A percentile compares a stretch with the other conserved stretches of the same genome.
Conservation (phyloP, 1,140 invertebrate species). For the Microplitis demolitor region DNA sequence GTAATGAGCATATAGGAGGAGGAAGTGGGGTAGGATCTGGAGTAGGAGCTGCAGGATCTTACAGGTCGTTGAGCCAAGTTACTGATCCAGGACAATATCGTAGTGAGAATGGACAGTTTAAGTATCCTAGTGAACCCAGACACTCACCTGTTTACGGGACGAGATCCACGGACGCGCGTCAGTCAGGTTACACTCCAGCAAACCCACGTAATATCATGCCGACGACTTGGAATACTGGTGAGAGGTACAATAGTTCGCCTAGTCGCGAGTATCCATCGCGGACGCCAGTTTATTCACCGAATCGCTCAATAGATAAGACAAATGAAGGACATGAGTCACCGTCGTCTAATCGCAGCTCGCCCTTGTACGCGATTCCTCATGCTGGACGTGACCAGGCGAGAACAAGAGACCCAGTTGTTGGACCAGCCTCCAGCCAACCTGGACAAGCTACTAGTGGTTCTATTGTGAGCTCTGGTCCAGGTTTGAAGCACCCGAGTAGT, state of each 20-base stretch:
- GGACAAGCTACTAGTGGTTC: too few relatives aligned
- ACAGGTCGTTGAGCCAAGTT: conserved; percentile 34
- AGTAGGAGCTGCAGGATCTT: not conserved
- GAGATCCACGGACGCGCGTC: conserved; percentile 23
- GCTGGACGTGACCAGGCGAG: conserved; percentile 19
- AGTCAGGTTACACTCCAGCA: conserved; percentile 39
- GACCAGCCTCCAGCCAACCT: too few relatives aligned
- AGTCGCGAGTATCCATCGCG: conserved; percentile 39
- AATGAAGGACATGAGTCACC: conserved; percentile 39
- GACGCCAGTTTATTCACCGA: conserved; percentile 47
- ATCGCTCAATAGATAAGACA: conserved; percentile 43
- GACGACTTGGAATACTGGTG: conserved; percentile 35
- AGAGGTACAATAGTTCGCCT: conserved; percentile 43
- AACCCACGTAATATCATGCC: conserved; percentile 39
- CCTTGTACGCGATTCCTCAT: conserved; percentile 24
- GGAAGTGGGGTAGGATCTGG: not conserved
- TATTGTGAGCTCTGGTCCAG: too few relatives aligned
- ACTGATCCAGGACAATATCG: conserved; percentile 29
- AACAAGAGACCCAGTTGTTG: conserved; percentile 11
- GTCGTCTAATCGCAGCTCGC: conserved; percentile 32
- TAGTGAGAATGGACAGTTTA: conserved; percentile 33
- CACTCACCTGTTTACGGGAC: conserved; percentile 45
- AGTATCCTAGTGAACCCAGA: conserved; percentile 43
- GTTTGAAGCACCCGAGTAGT: conserved; percentile 40
- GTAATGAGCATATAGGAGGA: conserved; percentile 25